Percentiles rank a stretch among this genome's conserved stretches.
phyloP scores from a whole-genome alignment of 1,140 invertebrate species.

The Neocloeon triangulifer region DNA sequence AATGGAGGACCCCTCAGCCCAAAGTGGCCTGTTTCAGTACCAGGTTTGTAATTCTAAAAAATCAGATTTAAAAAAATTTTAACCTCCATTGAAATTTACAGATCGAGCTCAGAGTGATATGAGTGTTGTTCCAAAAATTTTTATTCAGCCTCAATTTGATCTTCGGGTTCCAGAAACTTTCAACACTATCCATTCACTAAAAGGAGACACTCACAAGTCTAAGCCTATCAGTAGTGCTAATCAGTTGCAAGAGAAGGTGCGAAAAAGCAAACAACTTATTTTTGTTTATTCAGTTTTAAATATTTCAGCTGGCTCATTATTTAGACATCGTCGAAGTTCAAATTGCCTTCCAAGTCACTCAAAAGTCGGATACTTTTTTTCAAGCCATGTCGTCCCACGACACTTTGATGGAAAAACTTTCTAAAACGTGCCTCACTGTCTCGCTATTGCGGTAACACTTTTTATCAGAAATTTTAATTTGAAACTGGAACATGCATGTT shows the following conservation, averaged over 20 bases:
- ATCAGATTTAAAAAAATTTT: too few relatives aligned
- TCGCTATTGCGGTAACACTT: conserved; percentile 34
- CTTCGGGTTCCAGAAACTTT: conserved; percentile 66
- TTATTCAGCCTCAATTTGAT: conserved; percentile 60
- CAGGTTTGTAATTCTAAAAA: too few relatives aligned
- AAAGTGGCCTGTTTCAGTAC: too few relatives aligned
- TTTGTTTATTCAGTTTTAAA: too few relatives aligned
- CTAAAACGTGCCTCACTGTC: conserved; percentile 56
- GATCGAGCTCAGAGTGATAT: conserved; percentile 27
- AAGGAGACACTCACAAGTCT: background rate
- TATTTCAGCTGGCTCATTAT: conserved; percentile 62
- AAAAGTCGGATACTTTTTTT: conserved; percentile 90
- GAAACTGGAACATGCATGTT: conserved; percentile 5
- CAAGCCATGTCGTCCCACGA: conserved; percentile 93
- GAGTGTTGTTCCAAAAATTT: conserved; percentile 60
- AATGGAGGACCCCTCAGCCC: too few relatives aligned
- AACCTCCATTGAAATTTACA: conserved; percentile 11
- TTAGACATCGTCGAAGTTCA: conserved; percentile 87
- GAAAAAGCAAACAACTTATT: too few relatives aligned
- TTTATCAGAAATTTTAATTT: conserved; percentile 1
- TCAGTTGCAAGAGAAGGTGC: conserved; percentile 36
- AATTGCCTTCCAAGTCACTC: conserved; percentile 87
- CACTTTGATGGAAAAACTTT: conserved; percentile 71
- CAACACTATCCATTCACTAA: conserved; percentile 38
- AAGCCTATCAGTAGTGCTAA: conserved; percentile 16